Percentiles rank a stretch among this genome's conserved stretches.
Evolutionary conservation across 2,797 vertebrate genomes (phyloP).

Genomic region (Lacerta bilineata): DNA sequence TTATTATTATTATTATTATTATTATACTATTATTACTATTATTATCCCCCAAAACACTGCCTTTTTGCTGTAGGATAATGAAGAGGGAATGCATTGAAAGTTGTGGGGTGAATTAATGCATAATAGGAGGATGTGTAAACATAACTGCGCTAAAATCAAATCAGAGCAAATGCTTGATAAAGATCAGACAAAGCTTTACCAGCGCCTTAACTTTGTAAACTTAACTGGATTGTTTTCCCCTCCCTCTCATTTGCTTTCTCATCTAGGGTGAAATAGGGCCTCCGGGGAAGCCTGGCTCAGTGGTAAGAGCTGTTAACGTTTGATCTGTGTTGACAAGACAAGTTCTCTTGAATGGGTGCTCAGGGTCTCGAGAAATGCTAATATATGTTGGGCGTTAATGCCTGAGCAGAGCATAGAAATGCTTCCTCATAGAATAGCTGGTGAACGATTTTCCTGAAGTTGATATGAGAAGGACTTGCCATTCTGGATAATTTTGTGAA

Average conservation of each 20-base stretch:
- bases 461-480: background rate
- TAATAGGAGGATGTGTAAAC: too few relatives aligned
- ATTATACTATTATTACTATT: too few relatives aligned
- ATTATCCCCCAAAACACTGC: too few relatives aligned
- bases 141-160: too few relatives aligned
- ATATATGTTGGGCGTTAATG: background rate
- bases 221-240: background rate
- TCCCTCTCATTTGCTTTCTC: background rate
- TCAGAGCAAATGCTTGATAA: too few relatives aligned
- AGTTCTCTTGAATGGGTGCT: background rate
- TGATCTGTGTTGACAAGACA: too few relatives aligned
- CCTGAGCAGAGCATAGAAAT: background rate
- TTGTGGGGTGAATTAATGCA: too few relatives aligned
- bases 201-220: too few relatives aligned
- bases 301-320: background rate
- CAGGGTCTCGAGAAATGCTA: background rate
- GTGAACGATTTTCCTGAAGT: background rate
- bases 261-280: constrained; percentile 36
- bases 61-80: too few relatives aligned
- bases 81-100: too few relatives aligned
- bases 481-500: background rate
- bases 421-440: background rate
- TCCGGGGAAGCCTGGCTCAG: constrained; percentile 41
- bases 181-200: too few relatives aligned
- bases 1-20: too few relatives aligned